A percentile compares a stretch with the other conserved stretches of the same genome.
These are phyloP conservation scores for Lasioglossum morio DNA, from an alignment of 2,888 invertebrate species.

Conservation along the genomic window DNA sequence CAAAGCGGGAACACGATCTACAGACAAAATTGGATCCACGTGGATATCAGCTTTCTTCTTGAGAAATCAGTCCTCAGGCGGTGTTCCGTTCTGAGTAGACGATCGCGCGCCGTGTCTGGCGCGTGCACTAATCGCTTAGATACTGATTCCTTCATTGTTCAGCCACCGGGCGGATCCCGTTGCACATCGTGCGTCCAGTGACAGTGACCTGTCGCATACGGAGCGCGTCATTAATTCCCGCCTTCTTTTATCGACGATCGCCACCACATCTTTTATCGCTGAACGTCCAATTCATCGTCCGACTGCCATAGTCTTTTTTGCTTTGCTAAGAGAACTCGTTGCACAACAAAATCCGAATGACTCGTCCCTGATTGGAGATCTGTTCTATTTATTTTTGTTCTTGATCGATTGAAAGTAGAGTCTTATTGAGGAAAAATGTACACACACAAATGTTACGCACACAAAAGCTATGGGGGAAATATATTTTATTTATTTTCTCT, in stretches of 20 bases:
- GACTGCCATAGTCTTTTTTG: background rate
- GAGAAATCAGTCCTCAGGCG: constrained; percentile 63
- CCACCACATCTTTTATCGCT: background rate
- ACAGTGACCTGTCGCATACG: constrained; percentile 16
- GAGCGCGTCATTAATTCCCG: background rate
- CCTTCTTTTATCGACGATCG: background rate
- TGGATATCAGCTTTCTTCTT: constrained; percentile 75
- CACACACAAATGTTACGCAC: no score
- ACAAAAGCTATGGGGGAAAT: background rate
- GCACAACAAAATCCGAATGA: no score
- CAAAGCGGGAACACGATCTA: constrained; percentile 64
- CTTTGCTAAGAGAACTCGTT: no score
- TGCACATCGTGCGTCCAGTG: constrained; percentile 22
- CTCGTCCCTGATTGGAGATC: no score
- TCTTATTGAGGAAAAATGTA: background rate
- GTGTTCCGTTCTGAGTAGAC: constrained; percentile 39
- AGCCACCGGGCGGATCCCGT: constrained; percentile 16
- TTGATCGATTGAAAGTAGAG: background rate
- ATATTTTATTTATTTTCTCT: background rate
- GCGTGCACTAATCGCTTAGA: constrained; percentile 64
- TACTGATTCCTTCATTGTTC: constrained; percentile 50
- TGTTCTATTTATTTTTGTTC: no score
- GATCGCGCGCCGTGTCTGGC: constrained; percentile 42
- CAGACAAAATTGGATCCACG: constrained; percentile 75
- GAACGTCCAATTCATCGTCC: background rate